Evolutionary conservation across 1,140 invertebrate species (phyloP).

Genomic region (Anastrepha obliqua): DNA sequence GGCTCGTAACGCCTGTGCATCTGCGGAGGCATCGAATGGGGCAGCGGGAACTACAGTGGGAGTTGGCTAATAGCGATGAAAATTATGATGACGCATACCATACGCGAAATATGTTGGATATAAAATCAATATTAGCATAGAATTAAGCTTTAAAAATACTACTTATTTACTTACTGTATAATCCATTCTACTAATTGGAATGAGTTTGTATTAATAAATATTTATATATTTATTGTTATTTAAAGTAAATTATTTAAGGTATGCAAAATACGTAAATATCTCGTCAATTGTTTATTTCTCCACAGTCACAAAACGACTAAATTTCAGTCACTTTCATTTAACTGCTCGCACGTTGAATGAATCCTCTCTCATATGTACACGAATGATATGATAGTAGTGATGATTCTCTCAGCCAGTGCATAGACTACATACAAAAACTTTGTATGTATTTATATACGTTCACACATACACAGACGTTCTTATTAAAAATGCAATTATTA

Average conservation of each 20-base stretch:
- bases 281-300: background rate
- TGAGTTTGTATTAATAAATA: background rate
- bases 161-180: constrained; percentile 41
- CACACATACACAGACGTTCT: background rate
- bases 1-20: constrained; percentile 81
- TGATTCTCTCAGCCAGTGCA: too few relatives aligned
- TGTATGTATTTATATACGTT: background rate
- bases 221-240: background rate
- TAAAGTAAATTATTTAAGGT: background rate
- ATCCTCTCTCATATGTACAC: background rate
- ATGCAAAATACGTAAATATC: background rate
- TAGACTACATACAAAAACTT: background rate
- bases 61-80: constrained; percentile 71
- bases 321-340: background rate
- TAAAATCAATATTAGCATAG: background rate
- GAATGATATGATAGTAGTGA: too few relatives aligned
- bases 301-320: constrained; percentile 11
- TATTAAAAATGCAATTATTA: constrained; percentile 24
- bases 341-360: constrained; percentile 8
- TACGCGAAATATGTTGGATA: background rate
- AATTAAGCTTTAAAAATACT: too few relatives aligned
- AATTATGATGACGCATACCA: background rate
- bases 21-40: constrained; percentile 80
- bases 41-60: constrained; percentile 78
- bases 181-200: constrained; percentile 39